Conservation (phyloP, 1,140 invertebrate species). For the Ptiloglossa arizonensis region DNA sequence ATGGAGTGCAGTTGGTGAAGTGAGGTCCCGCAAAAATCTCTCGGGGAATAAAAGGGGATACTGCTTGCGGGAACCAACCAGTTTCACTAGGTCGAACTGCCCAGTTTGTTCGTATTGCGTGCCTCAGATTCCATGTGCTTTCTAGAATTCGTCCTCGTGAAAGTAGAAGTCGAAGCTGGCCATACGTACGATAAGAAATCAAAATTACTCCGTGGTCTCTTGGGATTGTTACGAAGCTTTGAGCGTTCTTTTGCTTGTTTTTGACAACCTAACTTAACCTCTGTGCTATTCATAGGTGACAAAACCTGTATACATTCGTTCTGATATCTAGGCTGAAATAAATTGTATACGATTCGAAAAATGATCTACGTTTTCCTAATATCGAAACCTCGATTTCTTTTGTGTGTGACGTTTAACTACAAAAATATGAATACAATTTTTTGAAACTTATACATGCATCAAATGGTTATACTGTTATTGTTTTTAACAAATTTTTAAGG, state of each 20-base stretch:
- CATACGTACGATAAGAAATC: conserved; percentile 37
- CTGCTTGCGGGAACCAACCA: conserved; percentile 58
- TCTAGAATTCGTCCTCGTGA: conserved; percentile 59
- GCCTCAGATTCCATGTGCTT: conserved; percentile 63
- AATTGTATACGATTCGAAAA: not conserved
- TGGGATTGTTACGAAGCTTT: not conserved
- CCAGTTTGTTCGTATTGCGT: conserved; percentile 57
- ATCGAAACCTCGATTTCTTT: no score
- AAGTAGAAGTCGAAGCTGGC: conserved; percentile 47
- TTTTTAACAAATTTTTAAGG: no score
- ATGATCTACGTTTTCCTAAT: no score
- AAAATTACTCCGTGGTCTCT: conserved; percentile 38
- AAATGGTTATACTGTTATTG: no score
- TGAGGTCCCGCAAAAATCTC: conserved; percentile 68
- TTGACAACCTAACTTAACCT: conserved; percentile 11
- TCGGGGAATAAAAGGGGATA: conserved; percentile 67
- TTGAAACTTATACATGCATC: no score
- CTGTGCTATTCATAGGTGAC: not conserved
- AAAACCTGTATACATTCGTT: no score
- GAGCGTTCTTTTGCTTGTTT: conserved; percentile 27
- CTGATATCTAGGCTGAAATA: not conserved
- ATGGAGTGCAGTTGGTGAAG: conserved; percentile 62
- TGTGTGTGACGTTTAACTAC: no score
- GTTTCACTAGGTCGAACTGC: conserved; percentile 57
- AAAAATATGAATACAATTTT: no score